phyloP scores from a whole-genome alignment of 53 echinoderm and acorn worm genomes.

The Luidia sarsii region DNA sequence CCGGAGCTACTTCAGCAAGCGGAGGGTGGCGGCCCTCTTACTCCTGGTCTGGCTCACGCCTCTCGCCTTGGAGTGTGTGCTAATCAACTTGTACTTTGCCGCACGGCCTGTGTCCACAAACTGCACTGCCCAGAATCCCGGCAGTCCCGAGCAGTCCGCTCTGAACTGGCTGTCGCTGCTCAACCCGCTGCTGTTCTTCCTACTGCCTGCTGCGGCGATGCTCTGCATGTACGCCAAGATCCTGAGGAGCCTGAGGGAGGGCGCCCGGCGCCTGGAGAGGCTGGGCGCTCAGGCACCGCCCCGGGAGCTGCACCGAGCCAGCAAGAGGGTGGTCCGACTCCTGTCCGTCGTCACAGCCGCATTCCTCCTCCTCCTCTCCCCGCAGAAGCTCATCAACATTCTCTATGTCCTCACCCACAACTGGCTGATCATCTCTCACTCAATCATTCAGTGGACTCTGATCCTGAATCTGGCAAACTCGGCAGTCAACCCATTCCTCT shows the following conservation, averaged over 20 bases:
- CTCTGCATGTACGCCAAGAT: slow-evolving; percentile 5
- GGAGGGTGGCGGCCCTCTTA: neutral
- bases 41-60: neutral
- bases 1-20: neutral
- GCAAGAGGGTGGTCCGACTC: neutral
- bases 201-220: neutral
- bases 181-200: neutral
- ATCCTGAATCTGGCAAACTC: neutral
- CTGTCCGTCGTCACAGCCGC: neutral
- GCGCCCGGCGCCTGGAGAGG: neutral
- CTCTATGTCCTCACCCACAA: neutral
- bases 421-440: neutral
- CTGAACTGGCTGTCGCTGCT: neutral
- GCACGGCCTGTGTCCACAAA: neutral
- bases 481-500: neutral
- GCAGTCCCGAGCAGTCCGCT: neutral
- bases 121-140: too few relatives aligned
- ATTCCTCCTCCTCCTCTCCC: neutral
- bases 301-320: neutral
- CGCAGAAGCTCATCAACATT: neutral
- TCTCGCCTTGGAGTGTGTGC: neutral
- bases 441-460: neutral
- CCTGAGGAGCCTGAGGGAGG: neutral
- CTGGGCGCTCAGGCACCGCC: neutral
- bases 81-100: neutral